Base-by-base conservation (phyloP, 1,140 invertebrate species). In the Pinna nobilis region DNA sequence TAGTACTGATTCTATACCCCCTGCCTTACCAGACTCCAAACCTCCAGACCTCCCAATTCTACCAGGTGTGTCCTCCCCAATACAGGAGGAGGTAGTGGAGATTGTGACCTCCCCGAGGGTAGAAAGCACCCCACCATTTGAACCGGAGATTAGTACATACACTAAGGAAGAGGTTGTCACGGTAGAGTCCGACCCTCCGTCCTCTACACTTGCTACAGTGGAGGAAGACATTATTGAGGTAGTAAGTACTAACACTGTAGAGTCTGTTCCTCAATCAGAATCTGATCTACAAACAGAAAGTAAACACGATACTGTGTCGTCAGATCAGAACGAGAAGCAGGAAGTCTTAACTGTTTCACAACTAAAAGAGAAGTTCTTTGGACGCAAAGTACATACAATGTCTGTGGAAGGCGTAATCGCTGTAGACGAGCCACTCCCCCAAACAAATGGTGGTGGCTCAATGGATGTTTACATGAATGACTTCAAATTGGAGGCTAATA, bases 401-500 rank as follows among this genome's bases (percentile, higher is more conserved):
- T n/a, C n/a, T n/a, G n/a, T n/a, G n/a, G n/a, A n/a, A n/a, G 39
- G 18, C 7, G 18, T 9, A 9, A 18, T 32, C n/a, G 2, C 39
- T 20, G 32, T 11, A 13, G 47, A 65, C 9, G 47, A 50, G 15
- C 2, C 37, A 28, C 35, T 23, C 18, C 61, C 41, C 20, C 11
- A 13, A 11, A 47, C 23, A 23, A 65, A 33, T 28, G 63, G 18
- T n/a, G n/a, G n/a, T n/a, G n/a, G n/a, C n/a, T n/a, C n/a, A 35
- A 50, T 65, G 47, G 47, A 65, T 65, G 63, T 65, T 20, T 65
- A 65, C 51, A n/a, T 65, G 15, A 65, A 65, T 51, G 63, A 65
- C n/a, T n/a, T n/a, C n/a, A n/a, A n/a, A n/a, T n/a, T n/a, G n/a
- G 69, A 71, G 39, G 69, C 53, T 18, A 71, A 64, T 44, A 44